Evolutionary conservation across 2,888 invertebrate genomes (phyloP).

Genomic region (Priocnemis perturbator): DNA sequence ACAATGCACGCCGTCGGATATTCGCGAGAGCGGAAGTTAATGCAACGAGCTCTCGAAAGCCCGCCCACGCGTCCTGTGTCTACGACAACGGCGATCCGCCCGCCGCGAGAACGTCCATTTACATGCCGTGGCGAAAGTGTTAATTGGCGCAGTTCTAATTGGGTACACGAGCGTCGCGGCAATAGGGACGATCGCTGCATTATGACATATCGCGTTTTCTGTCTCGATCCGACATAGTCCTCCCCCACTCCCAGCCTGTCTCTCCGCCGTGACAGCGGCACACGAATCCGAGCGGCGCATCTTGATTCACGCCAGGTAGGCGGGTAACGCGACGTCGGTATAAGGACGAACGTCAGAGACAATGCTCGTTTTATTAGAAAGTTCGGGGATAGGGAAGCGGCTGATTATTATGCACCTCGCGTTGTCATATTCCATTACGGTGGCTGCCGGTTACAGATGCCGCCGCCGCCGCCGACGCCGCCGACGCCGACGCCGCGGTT

Average conservation of each 20-base stretch:
- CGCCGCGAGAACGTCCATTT: not conserved
- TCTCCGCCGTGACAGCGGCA: no score
- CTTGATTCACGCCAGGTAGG: slow-evolving; percentile 5
- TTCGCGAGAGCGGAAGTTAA: no score
- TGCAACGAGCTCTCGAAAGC: no score
- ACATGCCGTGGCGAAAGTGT: not conserved
- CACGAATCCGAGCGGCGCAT: not conserved
- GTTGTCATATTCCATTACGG: slow-evolving; percentile 72
- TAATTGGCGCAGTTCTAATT: slow-evolving; percentile 7
- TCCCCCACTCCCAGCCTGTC: no score
- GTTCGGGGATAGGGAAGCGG: slow-evolving; percentile 59
- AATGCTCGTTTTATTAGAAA: slow-evolving; percentile 67
- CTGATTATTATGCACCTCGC: slow-evolving; percentile 69
- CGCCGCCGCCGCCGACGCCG: slow-evolving; percentile 33
- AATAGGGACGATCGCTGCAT: no score
- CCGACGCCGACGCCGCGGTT: slow-evolving; percentile 41
- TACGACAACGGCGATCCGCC: no score
- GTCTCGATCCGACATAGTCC: no score
- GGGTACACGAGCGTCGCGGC: not conserved
- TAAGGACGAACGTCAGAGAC: slow-evolving; percentile 54
- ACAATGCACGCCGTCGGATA: no score
- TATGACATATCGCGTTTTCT: no score
- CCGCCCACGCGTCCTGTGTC: no score
- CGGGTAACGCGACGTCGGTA: not conserved
- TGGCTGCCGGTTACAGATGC: slow-evolving; percentile 69